phyloP scores from a whole-genome alignment of 30 jellyfish, hydroid and myxozoan genomes.

The Mastigias papua region DNA sequence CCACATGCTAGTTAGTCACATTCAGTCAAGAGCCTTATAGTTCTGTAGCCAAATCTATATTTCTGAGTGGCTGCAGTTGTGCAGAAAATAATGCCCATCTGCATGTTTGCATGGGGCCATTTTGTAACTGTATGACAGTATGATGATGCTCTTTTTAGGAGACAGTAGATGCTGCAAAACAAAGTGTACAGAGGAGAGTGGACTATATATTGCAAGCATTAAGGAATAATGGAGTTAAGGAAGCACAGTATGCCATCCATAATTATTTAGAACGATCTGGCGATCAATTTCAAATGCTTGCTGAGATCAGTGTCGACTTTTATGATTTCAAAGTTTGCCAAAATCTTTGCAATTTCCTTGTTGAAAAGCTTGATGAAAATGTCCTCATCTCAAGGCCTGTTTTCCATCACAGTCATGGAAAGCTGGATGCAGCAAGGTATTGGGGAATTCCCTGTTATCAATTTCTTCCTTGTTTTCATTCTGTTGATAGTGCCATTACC shows the following conservation, averaged over 20 bases:
- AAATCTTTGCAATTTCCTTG: conserved; percentile 65
- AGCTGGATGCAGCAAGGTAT: conserved; percentile 82
- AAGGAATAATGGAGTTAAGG: conserved; percentile 66
- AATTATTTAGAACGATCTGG: conserved; percentile 58
- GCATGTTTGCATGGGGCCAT: too few species aligned
- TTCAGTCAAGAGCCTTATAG: too few species aligned
- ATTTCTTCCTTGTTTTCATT: too few species aligned
- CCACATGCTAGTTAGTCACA: too few species aligned
- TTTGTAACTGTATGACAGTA: too few species aligned
- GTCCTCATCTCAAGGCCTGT: conserved; percentile 67
- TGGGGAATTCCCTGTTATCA: too few species aligned
- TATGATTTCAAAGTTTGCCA: conserved; percentile 70
- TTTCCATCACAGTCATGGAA: conserved; percentile 80
- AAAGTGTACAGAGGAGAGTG: conserved; percentile 80
- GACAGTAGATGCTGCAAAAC: conserved; percentile 82
- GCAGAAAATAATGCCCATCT: too few species aligned
- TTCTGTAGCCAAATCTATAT: too few species aligned
- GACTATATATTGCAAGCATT: conserved; percentile 86
- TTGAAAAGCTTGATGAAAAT: conserved; percentile 82
- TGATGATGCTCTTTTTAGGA: conserved; percentile 59
- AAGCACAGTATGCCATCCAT: conserved; percentile 61
- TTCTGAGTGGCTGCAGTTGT: too few species aligned
- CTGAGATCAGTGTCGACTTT: conserved; percentile 71
- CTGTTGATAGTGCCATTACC: too few species aligned
- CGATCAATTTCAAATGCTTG: conserved; percentile 54